Evolutionary conservation across 2,888 invertebrate species (phyloP), one percentile per base, ranked within the genome.

Genomic region (Xylophagus ater): DNA sequence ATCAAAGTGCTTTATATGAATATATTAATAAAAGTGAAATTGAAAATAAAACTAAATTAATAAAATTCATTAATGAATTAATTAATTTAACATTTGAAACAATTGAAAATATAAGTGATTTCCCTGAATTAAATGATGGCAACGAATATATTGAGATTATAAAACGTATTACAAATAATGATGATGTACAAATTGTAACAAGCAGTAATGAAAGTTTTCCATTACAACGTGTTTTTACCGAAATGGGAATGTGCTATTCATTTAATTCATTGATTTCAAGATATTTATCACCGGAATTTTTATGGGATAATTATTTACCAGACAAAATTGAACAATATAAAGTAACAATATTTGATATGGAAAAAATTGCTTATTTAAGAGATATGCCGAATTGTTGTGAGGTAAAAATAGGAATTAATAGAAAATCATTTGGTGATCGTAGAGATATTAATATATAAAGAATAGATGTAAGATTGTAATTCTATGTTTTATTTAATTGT

Each of bases 181-280:
- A 36, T 20, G 33, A 40, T 17, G 32, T 33, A 10, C 28, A 37
- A 17, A 32, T 36, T 9, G 41, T 35, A 7, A 35, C 34, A 12
- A 33, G 30, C 6, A 35, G n/a, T 8, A 42, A 42, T 23, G 37
- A 49, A 23, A 40, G 48, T 15, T 38, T 51, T 12, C 42, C 41
- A 34, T 48, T 55, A 34, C 29, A 48, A 23, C 48, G 49, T 29
- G 49, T 49, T 8, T 31, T 55, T 2, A 56, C 55, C 7, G 58
- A 57, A 45, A 51, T 55, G 49, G 58, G 58, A 3, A 42, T 55
- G 6, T 58, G 58, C 34, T 51, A 50, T 28, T 51, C 53, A 4
- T 57, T 53, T 42, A 55, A 54, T 37, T 53, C 55, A 4, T 42
- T 45, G 14, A 48, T 57, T 32, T 39, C 56, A 3, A 32, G 18